Base-by-base conservation (phyloP, 2,797 vertebrate genomes). In the Pagetopsis macropterus region DNA sequence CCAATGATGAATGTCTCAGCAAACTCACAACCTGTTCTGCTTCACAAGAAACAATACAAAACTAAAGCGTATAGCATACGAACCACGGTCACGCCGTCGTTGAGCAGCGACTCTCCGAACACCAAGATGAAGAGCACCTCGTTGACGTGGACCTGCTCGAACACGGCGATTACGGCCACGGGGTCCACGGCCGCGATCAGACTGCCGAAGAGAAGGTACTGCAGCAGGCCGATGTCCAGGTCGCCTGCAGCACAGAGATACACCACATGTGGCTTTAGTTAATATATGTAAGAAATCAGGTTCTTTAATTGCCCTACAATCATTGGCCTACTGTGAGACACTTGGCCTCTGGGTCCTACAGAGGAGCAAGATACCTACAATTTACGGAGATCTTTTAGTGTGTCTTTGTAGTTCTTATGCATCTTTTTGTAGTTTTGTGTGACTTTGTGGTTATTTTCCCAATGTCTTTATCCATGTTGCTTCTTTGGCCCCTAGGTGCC, bases 141-240 rank as follows among this genome's bases (percentile, higher is more conserved):
- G 0, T 99, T 99, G 85, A 99, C 98, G 0, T 99, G 98, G 10
- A 99, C 97, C 81, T 99, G 96, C 83, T 99, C 98, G 75, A 99
- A 99, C 72, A 99, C 96, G 0, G 98, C 98, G 21, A 99, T 92
- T 65, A 99, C 98, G 0, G 98, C 98, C 50, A 99, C 98, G 0
- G 98, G 98, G 84, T 99, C 98, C 69, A 99, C 98, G 0, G 98
- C 98, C 0, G 97, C 94, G 0, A 99, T 95, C 70, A 99, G 92
- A 40, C 97, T 98, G 54, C 98, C 98, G 5, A 97, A 99, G 17
- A 99, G 92, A 40, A 99, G 95, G 57, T 97, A 98, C 75, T 99
- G 95, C 83, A 99, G 89, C 64, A 97, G 87, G 1, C 96, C 95
- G 2, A 84, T 93, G 0, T 95, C 0, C 45, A 99, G 57, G 1